Evolutionary conservation across 2,113 vertebrate species (phyloP), one percentile per base, ranked within the genome.

Genomic region (Nothoprocta pentlandii): DNA sequence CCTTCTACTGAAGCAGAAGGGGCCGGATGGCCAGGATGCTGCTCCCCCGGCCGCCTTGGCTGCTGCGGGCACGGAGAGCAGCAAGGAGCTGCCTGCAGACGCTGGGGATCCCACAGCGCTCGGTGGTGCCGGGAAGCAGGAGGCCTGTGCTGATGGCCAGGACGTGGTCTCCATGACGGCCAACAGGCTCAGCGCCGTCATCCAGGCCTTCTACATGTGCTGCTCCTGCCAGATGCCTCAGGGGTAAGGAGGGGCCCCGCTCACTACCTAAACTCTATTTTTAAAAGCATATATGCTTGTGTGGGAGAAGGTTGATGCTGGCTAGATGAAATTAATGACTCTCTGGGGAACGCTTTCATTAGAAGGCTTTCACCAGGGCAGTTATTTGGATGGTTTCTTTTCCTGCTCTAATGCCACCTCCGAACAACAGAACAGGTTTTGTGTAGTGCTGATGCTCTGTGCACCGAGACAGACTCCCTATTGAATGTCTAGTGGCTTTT

Each of bases 161-260:
- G 99, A 99, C 87, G 99, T 99, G 95, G 99, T 99, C 96, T 98
- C 99, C 87, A 99, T 99, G 99, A 99, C 99, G 83, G 99, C 99
- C 88, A 99, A 98, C 96, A 98, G 99, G 21, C 98, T 99, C 81
- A 99, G 99, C 79, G 99, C 99, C 87, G 99, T 99, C 94, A 99
- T 99, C 96, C 99, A 99, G 96, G 99, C 99, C 30, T 99, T 99
- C 97, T 99, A 99, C 93, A 98, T 99, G 98, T 99, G 99, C 98
- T 99, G 99, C 89, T 99, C 99, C 86, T 99, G 99, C 97, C 99
- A 99, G 98, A 99, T 99, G 99, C 99, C 99, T 94, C 99, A 98
- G 67, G 99, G 99, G 99, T 99, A 98, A 98, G 98, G 91, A 90
- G 91, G 91, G 20, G 79, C 96, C 79, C 3, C 44, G 71, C 92